phyloP scores from a whole-genome alignment of 1,140 invertebrate species.

The Penaeus vannamei region DNA sequence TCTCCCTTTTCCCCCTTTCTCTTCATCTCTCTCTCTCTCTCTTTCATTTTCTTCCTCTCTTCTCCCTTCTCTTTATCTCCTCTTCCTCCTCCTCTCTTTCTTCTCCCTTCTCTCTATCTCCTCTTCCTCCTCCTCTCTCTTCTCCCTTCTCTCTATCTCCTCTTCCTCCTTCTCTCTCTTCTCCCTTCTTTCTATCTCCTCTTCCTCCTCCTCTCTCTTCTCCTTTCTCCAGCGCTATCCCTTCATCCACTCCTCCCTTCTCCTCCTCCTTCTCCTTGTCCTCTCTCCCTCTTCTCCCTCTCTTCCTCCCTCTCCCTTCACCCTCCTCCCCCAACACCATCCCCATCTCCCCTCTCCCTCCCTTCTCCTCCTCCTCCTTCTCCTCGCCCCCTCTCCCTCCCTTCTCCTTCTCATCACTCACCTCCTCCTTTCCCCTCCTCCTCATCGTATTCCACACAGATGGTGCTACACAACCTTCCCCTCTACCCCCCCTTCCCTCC shows the following conservation, averaged over 20 bases:
- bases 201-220: too few species aligned
- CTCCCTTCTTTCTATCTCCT: too few species aligned
- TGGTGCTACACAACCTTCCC: not conserved
- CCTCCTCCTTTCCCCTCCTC: not conserved
- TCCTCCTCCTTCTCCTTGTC: too few species aligned
- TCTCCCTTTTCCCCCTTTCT: not conserved
- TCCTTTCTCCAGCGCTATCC: too few species aligned
- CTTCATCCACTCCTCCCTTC: too few species aligned
- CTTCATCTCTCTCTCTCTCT: not conserved
- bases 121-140: too few species aligned
- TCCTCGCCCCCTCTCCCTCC: not conserved
- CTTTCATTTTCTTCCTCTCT: conserved; percentile 5
- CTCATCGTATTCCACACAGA: not conserved
- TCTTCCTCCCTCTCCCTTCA: not conserved
- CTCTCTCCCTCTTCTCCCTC: too few species aligned
- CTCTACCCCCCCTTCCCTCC: not conserved
- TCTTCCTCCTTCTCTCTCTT: too few species aligned
- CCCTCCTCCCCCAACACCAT: not conserved
- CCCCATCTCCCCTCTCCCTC: not conserved
- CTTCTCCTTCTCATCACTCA: not conserved
- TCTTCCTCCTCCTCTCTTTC: not conserved
- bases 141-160: too few species aligned
- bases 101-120: too few species aligned
- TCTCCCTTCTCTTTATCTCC: not conserved
- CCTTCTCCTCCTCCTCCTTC: not conserved